Evolutionary conservation across 2,113 vertebrate species (phyloP).

Genomic region (Mus pahari): DNA sequence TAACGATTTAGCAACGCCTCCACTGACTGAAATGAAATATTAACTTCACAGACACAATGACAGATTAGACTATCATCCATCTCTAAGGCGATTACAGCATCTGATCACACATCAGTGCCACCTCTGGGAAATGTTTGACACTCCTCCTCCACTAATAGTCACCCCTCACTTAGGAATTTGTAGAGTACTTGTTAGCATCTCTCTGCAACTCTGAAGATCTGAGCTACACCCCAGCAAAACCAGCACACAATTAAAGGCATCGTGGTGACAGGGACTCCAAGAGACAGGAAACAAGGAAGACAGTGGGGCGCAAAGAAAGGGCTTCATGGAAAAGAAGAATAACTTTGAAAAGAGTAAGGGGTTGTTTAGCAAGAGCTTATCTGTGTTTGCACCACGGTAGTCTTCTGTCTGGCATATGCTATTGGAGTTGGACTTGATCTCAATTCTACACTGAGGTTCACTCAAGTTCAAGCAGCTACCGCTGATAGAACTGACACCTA

Average conservation of each 20-base stretch:
- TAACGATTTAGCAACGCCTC: slow-evolving; percentile 45
- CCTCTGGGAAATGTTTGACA: background rate
- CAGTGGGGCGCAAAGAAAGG: background rate
- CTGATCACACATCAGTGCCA: slow-evolving; percentile 42
- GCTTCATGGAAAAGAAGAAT: background rate
- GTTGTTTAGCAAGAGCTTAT: background rate
- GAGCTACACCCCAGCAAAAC: background rate
- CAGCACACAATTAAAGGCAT: background rate
- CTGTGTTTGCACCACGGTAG: accelerated
- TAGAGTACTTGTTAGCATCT: background rate
- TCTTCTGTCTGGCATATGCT: background rate
- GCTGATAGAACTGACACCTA: background rate
- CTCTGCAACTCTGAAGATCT: background rate
- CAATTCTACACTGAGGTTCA: background rate
- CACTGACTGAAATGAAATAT: slow-evolving; percentile 61
- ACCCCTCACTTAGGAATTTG: background rate
- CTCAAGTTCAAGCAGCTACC: background rate
- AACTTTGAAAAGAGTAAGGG: background rate
- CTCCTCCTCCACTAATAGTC: background rate
- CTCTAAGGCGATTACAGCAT: slow-evolving; percentile 56
- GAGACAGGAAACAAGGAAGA: background rate
- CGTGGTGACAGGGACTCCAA: background rate
- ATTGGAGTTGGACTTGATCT: background rate
- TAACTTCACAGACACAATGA: slow-evolving; percentile 63
- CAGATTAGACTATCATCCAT: slow-evolving; percentile 61